A percentile compares a stretch with the other conserved stretches of the same genome.
These are phyloP conservation scores for Sebastes nivosus DNA, from an alignment of 2,797 vertebrate species.

Conservation along the genomic window DNA sequence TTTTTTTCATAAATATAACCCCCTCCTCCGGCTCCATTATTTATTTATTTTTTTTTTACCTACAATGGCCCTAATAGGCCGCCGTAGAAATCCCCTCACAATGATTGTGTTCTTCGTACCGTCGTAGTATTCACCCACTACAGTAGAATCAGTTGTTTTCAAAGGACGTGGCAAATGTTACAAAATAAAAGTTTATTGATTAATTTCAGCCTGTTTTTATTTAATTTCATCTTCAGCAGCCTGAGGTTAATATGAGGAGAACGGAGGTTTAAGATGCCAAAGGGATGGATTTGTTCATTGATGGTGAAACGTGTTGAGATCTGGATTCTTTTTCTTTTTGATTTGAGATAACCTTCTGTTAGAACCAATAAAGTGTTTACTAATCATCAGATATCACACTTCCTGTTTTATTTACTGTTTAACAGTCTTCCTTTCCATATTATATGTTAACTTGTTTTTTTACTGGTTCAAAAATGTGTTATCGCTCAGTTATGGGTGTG, in stretches of 20 bases:
- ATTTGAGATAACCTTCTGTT: slow-evolving; percentile 38
- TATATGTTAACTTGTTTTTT: background rate
- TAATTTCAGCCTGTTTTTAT: background rate
- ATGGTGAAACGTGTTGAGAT: slow-evolving; percentile 28
- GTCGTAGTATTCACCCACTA: background rate
- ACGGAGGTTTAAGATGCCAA: slow-evolving; percentile 27
- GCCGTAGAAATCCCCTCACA: background rate
- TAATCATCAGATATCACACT: slow-evolving; percentile 15
- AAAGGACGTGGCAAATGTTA: background rate
- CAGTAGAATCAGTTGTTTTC: background rate
- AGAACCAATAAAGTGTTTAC: slow-evolving; percentile 77
- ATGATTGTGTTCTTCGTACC: background rate
- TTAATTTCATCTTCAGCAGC: background rate
- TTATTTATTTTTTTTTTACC: background rate
- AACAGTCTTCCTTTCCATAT: background rate
- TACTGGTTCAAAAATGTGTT: no score
- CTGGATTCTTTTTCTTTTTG: slow-evolving; percentile 21
- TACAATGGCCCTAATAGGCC: background rate
- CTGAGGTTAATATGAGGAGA: background rate
- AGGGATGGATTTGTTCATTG: slow-evolving; percentile 24
- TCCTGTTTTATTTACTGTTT: background rate
- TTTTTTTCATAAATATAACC: background rate
- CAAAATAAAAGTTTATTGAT: background rate
- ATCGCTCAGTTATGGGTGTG: no score
- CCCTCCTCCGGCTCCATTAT: background rate